Percentiles rank a stretch among this genome's conserved stretches.
phyloP scores from a whole-genome alignment of 2,113 vertebrate species.

The Tupaia chinensis region DNA sequence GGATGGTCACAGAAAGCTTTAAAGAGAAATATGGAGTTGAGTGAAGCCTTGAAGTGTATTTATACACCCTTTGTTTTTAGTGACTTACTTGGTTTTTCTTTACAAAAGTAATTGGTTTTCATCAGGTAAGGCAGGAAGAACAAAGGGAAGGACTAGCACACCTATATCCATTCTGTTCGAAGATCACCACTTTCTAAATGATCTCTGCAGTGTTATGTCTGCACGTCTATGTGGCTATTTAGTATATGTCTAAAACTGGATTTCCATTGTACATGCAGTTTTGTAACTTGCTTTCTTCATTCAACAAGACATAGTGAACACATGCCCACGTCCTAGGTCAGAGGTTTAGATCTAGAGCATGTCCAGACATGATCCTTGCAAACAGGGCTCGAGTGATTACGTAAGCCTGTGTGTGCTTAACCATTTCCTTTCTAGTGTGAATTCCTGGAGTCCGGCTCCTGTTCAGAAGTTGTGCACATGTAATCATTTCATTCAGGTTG shows the following conservation, averaged over 20 bases:
- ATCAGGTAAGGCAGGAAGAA: background rate
- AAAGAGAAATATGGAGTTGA: background rate
- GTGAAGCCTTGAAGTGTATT: background rate
- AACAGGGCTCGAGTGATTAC: background rate
- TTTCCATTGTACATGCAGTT: no score
- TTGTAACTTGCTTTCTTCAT: background rate
- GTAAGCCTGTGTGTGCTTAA: background rate
- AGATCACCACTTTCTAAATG: background rate
- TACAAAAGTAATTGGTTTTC: background rate
- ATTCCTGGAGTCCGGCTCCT: background rate
- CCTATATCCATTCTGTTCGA: background rate
- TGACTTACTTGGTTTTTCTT: background rate
- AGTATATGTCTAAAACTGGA: background rate
- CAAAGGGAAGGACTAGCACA: background rate
- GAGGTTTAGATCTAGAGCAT: rapidly evolving
- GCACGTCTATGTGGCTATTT: background rate
- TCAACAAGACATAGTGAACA: no score
- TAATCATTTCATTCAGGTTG: background rate
- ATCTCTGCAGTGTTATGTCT: background rate
- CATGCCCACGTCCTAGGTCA: rapidly evolving
- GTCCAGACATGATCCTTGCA: no score
- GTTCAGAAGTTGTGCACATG: background rate
- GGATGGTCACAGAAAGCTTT: background rate
- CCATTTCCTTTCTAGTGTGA: background rate
- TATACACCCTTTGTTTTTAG: background rate